Evolutionary conservation across 2,113 vertebrate species (phyloP), one percentile per base, ranked within the genome.

Genomic region (Albula goreensis): DNA sequence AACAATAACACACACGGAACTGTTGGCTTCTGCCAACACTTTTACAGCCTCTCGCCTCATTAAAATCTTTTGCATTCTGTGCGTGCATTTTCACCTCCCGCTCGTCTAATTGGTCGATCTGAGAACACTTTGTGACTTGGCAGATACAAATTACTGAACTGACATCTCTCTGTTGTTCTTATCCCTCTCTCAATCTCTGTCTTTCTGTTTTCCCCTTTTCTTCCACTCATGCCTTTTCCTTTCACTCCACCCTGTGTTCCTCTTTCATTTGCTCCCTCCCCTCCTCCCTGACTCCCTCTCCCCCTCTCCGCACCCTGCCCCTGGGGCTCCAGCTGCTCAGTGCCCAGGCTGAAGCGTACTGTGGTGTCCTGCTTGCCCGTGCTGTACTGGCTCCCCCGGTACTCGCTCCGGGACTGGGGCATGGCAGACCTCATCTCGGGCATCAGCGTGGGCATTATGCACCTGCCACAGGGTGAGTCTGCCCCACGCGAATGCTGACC

Each of bases 391-490:
- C 89, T 99, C 83, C 98, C 98, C 10, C 96, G 94, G 49, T 99
- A 99, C 89, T 97, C 96, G 0, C 0, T 98, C 79, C 97, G 95
- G 90, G 97, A 99, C 77, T 98, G 97, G 92, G 96, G 98, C 15
- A 93, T 97, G 83, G 96, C 97, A 1, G 98, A 99, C 91, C 91
- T 99, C 0, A 50, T 96, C 50, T 96, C 98, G 0, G 98, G 98
- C 80, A 95, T 99, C 89, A 99, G 98, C n/a, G 98, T 99, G 88
- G 98, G 97, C 70, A 98, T 99, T 90, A 98, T 99, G 96, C 98
- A 99, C 89, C 94, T 99, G 56, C 98, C 98, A 85, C 98, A 99
- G 92, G 97, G 98, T 99, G 92, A 94, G 93, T 0, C 78, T 49
- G 53, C 49, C 57, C 53, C 1, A 56, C 6, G 53, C 53, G 12